Conservation (phyloP, 2,888 invertebrate genomes). For the Ectropis crepuscularia region DNA sequence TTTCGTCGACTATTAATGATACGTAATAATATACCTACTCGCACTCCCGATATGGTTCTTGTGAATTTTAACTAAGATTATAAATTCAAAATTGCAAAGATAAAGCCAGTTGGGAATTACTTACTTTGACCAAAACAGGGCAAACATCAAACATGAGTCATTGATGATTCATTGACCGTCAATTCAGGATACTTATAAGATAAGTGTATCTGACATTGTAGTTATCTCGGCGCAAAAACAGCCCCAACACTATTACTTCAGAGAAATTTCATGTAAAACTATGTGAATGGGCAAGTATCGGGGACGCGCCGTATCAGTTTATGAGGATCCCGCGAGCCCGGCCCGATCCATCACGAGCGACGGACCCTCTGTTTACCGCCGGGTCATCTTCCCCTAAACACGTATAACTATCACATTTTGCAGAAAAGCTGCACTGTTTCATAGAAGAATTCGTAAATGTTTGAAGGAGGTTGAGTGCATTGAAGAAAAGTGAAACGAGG, state of each 20-base stretch:
- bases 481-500: constrained; percentile 44
- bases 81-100: too few species aligned
- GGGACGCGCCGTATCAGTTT: constrained; percentile 5
- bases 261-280: constrained; percentile 3
- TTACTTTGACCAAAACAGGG: too few species aligned
- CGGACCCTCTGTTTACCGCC: constrained; percentile 27
- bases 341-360: constrained; percentile 19
- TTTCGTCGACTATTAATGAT: not conserved
- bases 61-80: too few species aligned
- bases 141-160: too few species aligned
- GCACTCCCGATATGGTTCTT: too few species aligned
- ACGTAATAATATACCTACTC: too few species aligned
- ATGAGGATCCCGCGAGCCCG: constrained; percentile 9
- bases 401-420: not conserved
- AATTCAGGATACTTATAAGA: too few species aligned
- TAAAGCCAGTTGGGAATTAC: too few species aligned
- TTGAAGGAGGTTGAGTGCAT: not conserved
- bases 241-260: not conserved
- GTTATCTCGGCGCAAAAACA: not conserved
- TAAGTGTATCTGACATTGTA: not conserved
- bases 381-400: constrained; percentile 13
- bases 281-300: constrained; percentile 5
- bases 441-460: not conserved
- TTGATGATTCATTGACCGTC: too few species aligned
- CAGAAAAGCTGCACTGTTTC: not conserved